phyloP scores from a whole-genome alignment of 2,888 invertebrate genomes.

The Thereva nobilitata region DNA sequence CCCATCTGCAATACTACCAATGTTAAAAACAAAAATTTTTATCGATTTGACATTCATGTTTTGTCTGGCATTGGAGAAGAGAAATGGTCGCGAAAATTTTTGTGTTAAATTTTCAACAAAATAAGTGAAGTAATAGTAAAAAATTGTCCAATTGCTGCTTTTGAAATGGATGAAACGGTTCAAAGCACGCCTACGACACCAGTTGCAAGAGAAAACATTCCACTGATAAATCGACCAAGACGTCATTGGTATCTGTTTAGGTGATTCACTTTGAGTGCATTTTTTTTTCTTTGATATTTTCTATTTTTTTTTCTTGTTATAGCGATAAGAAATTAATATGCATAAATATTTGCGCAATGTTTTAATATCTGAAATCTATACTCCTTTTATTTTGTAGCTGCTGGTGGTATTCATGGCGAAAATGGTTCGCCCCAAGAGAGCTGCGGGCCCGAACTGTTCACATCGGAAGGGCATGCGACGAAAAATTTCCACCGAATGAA shows the following conservation, averaged over 20 bases:
- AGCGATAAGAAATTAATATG: not conserved
- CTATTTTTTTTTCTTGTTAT: not conserved
- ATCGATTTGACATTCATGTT: slow-evolving; percentile 29
- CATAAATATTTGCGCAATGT: not conserved
- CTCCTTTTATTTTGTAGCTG: slow-evolving; percentile 64
- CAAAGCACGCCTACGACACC: slow-evolving; percentile 61
- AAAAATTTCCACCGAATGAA: slow-evolving; percentile 91
- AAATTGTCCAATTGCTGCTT: not conserved
- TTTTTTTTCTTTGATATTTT: slow-evolving; percentile 29
- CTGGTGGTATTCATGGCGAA: slow-evolving; percentile 73
- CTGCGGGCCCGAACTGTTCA: slow-evolving; percentile 75
- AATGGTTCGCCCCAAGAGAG: slow-evolving; percentile 75
- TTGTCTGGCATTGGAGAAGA: not conserved
- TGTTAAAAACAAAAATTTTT: slow-evolving; percentile 9
- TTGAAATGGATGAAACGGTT: slow-evolving; percentile 56
- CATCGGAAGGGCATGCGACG: slow-evolving; percentile 74
- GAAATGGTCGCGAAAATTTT: slow-evolving; percentile 14
- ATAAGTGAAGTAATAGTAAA: slow-evolving; percentile 8
- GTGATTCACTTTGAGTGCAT: slow-evolving; percentile 57
- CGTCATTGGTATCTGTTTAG: slow-evolving; percentile 66
- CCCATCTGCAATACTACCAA: slow-evolving; percentile 12
- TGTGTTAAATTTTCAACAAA: not conserved
- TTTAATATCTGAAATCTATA: not conserved
- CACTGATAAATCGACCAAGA: slow-evolving; percentile 67
- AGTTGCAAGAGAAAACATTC: slow-evolving; percentile 69